Evolutionary conservation across 2,888 invertebrate species (phyloP), one percentile per base, ranked within the genome.

Genomic region (Melolontha melolontha): DNA sequence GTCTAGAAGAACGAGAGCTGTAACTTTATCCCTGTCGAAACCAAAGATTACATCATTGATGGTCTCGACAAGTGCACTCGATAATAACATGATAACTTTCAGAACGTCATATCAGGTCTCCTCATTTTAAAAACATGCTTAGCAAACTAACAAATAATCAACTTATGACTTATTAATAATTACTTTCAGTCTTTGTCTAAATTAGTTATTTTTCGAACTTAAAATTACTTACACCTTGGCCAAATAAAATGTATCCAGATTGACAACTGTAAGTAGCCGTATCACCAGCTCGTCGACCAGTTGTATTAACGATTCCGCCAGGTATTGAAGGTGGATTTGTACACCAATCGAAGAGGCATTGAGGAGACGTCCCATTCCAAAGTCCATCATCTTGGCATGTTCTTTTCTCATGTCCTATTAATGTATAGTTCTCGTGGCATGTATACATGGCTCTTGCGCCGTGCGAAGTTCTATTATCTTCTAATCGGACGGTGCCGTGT

Each of bases 341-440:
- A 80, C 96, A 96, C 95, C 95, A 91, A 83, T 94, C 91, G 79
- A 92, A 93, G 54, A 94, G 84, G 81, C 95, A 96, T 76, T 91
- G 90, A 0, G 95, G 94, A 6, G 91, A 87, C 65, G 90, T 89
- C 0, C 92, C 93, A 50, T 89, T 90, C 95, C 95, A 95, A 55
- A 86, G 82, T 0, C 92, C 94, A 42, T 88, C 88, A 67, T 91
- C 89, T 0, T 88, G 88, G 77, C 96, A 96, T n/a, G 85, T 84
- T 17, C 95, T 85, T 70, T 88, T 88, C 52, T 88, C 87, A 72
- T 85, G 89, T 0, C 95, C 95, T 5, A 92, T 91, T 1, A 96
- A 84, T 0, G 95, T 96, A 81, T 94, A 93, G 80, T 96, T 96
- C 77, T 92, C 91, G 67, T 91, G 89, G 78, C 96, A 96, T 5